These are phyloP conservation scores for Bryconaethiops microstoma DNA, from an alignment of 2,797 vertebrate genomes.

Conservation along the genomic window DNA sequence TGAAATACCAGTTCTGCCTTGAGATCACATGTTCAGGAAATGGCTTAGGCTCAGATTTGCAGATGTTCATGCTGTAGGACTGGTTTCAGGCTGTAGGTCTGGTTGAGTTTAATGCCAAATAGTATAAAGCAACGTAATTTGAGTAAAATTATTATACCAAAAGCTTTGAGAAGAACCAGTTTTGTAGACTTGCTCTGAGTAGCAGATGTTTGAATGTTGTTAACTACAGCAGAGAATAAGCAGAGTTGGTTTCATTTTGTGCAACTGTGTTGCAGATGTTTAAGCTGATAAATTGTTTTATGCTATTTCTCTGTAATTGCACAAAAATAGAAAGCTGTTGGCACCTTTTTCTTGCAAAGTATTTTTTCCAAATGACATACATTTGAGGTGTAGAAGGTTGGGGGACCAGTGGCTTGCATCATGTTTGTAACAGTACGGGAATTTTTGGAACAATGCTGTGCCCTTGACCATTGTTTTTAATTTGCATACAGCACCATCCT, in stretches of 20 bases:
- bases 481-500: conserved; percentile 48
- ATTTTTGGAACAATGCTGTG: background rate
- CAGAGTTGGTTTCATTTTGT: background rate
- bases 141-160: background rate
- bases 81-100: no score
- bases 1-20: no score
- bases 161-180: background rate
- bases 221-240: background rate
- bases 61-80: no score
- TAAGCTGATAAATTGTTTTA: background rate
- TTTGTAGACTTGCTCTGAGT: background rate
- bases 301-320: background rate
- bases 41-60: no score
- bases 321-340: background rate
- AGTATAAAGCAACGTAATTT: background rate
- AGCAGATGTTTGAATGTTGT: background rate
- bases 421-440: no score
- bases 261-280: background rate
- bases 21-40: no score
- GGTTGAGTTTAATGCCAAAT: background rate
- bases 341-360: background rate
- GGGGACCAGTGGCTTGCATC: no score
- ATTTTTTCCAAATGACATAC: background rate
- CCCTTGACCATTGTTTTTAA: background rate
- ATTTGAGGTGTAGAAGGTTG: no score